Evolutionary conservation across 1,140 invertebrate species (phyloP), one percentile per base, ranked within the genome.

Genomic region (Yoshiicerus persimilis): DNA sequence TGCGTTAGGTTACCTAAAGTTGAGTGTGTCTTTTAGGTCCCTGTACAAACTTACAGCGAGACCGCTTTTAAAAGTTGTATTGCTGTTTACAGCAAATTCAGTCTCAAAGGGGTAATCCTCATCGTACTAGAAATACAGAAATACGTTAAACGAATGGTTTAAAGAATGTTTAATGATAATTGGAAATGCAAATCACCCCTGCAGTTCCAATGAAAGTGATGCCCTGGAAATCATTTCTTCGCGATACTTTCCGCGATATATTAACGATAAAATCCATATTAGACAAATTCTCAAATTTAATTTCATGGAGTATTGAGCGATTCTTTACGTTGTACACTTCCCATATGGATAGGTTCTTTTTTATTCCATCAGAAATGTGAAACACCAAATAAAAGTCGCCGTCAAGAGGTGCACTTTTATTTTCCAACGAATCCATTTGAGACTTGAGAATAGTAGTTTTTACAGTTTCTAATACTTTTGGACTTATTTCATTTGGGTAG

Each of bases 311-410:
- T 34, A 84, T 27, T 6, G 27, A 25, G 16, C 30, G 39, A 47
- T 84, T 84, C 32, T 84, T 84, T 38, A 84, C 16, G 30, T 20
- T 84, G 83, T 84, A 84, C 38, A 84, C 2, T 47, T 84, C 83
- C 83, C 83, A 84, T n/a, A 84, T 56, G 39, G 38, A 27, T 11
- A 84, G 4, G 20, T 83, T 83, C n/a, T 0, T 83, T 83, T n/a
- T 41, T 30, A 1, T 47, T 80, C 32, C 20, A 23, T n/a, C 9
- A 6, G 25, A 47, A 23, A 20, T 11, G 56, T 84, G 38, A 34
- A 84, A 84, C 1, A 84, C 39, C 8, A 84, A 30, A 11, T 84
- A 84, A 41, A 84, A 23, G 13, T 84, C 83, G 20, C 27, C 27
- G 11, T 84, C 83, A 11, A 84, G 39, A 2, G 38, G 83, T 23